Base-by-base conservation (phyloP, 2,797 vertebrate species). In the Enteromius argenteus region DNA sequence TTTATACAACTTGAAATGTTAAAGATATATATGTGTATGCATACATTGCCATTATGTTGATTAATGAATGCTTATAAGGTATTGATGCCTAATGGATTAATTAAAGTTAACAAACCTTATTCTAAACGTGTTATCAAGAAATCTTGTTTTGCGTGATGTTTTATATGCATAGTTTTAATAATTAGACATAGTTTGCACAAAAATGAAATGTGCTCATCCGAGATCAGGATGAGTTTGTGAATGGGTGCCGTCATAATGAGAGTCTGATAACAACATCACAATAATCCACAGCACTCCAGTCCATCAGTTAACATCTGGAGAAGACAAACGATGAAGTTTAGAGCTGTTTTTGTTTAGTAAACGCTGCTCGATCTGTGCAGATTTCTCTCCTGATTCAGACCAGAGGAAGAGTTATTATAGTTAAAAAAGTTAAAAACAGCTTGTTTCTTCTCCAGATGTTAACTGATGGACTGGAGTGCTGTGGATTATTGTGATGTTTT, bases 141-240 rank as follows among this genome's bases (percentile, higher is more conserved):
- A 30, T 14, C 23, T 15, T 30, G 13, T 53, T 53, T 53, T 53
- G 51, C 5, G n/a, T 27, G n/a, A 23, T 23, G n/a, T 58, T 11
- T 23, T 5, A n/a, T n/a, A n/a, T n/a, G n/a, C n/a, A n/a, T n/a
- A n/a, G 4, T 13, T 60, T 60, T 35, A 64, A n/a, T n/a, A n/a
- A n/a, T n/a, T 32, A 64, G 14, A 14, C 17, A 35, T 14, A 17
- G 62, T 19, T 64, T 0, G 17, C 14, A 30, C 30, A 3, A 35
- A 64, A 64, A 1, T 32, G 1, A 64, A 15, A 14, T 2, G 4
- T 15, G 13, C 0, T 3, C n/a, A n/a, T n/a, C 8, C 0, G 9
- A 23, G n/a, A 23, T 58, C 0, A 7, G 17, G 49, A 0, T 19
- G 51, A 53, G 19, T 53, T 9, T 53, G 19, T 27, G 56, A 58